phyloP scores from a whole-genome alignment of 1,140 invertebrate species.

The Formica exsecta region DNA sequence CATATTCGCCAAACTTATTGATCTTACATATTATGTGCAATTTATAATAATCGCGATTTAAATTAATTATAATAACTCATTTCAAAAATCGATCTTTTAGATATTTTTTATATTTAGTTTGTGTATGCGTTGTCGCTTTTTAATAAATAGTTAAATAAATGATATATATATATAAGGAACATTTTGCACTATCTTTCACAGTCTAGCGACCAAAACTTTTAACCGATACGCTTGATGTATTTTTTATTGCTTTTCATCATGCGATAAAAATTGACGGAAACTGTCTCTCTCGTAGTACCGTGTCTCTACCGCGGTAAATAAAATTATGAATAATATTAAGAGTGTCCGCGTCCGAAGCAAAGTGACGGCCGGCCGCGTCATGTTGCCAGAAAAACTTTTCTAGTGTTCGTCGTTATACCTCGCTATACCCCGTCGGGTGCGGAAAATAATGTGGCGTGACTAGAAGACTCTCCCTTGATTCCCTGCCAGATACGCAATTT shows the following conservation, averaged over 20 bases:
- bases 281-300: background rate
- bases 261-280: slow-evolving; percentile 52
- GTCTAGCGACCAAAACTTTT: background rate
- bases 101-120: background rate
- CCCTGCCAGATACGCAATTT: slow-evolving; percentile 74
- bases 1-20: background rate
- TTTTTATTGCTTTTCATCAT: background rate
- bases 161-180: background rate
- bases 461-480: slow-evolving; percentile 69
- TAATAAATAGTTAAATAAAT: no score
- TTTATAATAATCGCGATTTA: background rate
- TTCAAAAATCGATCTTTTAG: background rate
- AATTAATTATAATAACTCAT: background rate
- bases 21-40: background rate
- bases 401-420: slow-evolving; percentile 47
- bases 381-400: slow-evolving; percentile 56
- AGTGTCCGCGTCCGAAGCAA: slow-evolving; percentile 10
- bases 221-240: background rate
- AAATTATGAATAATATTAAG: slow-evolving; percentile 56
- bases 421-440: slow-evolving; percentile 46
- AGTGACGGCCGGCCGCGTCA: slow-evolving; percentile 41
- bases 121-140: no score
- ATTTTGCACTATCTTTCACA: background rate
- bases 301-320: slow-evolving; percentile 30
- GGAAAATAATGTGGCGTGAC: slow-evolving; percentile 71